Percentiles rank a stretch among this genome's conserved stretches.
These are phyloP conservation scores for Montifringilla adamsi DNA, from an alignment of 2,113 vertebrate species.

Conservation along the genomic window DNA sequence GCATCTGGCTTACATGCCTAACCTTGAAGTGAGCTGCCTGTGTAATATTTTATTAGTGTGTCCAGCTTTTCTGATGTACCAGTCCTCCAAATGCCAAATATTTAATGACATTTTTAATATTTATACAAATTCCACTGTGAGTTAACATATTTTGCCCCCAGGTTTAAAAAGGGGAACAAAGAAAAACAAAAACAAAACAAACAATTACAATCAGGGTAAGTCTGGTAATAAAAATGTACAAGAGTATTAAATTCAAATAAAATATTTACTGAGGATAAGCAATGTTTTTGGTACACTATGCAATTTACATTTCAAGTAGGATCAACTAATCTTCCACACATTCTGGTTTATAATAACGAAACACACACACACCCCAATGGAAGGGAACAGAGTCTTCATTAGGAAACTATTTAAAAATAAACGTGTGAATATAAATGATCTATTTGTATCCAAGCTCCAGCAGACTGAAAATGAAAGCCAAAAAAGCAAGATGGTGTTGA, in stretches of 20 bases:
- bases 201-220: slow-evolving; percentile 28
- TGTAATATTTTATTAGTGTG: background rate
- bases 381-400: slow-evolving; percentile 62
- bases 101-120: background rate
- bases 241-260: slow-evolving; percentile 67
- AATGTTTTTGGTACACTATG: slow-evolving; percentile 12
- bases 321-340: slow-evolving; percentile 61
- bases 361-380: background rate
- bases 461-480: slow-evolving; percentile 54
- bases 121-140: background rate
- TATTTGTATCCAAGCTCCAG: slow-evolving; percentile 60
- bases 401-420: slow-evolving; percentile 68
- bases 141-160: background rate
- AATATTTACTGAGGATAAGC: slow-evolving; percentile 56
- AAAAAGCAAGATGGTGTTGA: slow-evolving; percentile 57
- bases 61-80: background rate
- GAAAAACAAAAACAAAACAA: background rate
- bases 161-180: background rate
- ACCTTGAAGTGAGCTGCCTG: background rate
- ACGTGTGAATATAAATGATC: slow-evolving; percentile 70
- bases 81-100: background rate
- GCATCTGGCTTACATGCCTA: background rate
- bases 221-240: slow-evolving; percentile 55
- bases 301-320: slow-evolving; percentile 66
- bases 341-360: slow-evolving; percentile 50